Evolutionary conservation across 2,113 vertebrate genomes (phyloP).

Genomic region (Brienomyrus brachyistius): DNA sequence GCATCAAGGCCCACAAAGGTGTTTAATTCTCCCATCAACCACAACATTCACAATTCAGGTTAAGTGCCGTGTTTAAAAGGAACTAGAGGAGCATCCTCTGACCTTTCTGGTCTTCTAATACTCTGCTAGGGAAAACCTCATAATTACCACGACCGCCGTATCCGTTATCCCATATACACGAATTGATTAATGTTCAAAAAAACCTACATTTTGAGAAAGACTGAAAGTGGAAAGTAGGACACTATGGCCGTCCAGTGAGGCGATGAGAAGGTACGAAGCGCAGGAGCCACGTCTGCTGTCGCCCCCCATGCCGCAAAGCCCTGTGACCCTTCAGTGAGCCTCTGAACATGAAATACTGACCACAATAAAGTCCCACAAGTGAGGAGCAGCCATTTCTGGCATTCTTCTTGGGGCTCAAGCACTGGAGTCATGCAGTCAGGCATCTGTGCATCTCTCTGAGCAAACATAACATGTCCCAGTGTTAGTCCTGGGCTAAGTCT

Average conservation of each 20-base stretch:
- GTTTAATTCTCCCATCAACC: neutral
- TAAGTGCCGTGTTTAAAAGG: neutral
- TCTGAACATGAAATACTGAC: constrained; percentile 14
- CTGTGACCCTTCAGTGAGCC: constrained; percentile 24
- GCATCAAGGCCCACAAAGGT: neutral
- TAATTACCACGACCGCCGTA: neutral
- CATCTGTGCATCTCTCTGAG: neutral
- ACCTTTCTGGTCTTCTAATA: neutral
- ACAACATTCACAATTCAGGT: neutral
- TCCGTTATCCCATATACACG: neutral
- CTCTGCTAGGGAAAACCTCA: neutral
- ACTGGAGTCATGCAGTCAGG: neutral
- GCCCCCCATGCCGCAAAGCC: neutral
- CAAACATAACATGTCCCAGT: neutral
- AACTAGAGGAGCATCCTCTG: neutral
- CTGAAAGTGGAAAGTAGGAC: neutral
- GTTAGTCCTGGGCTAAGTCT: neutral
- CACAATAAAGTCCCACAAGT: constrained; percentile 2
- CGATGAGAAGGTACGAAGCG: neutral
- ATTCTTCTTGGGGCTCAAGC: neutral
- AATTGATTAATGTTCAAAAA: neutral
- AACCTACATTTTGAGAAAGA: neutral
- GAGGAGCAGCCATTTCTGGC: neutral
- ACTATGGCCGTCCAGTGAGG: neutral
- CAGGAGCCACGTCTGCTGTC: neutral